Base-by-base conservation (phyloP, 2,888 invertebrate species). In the Tromatobia lineatoria region DNA sequence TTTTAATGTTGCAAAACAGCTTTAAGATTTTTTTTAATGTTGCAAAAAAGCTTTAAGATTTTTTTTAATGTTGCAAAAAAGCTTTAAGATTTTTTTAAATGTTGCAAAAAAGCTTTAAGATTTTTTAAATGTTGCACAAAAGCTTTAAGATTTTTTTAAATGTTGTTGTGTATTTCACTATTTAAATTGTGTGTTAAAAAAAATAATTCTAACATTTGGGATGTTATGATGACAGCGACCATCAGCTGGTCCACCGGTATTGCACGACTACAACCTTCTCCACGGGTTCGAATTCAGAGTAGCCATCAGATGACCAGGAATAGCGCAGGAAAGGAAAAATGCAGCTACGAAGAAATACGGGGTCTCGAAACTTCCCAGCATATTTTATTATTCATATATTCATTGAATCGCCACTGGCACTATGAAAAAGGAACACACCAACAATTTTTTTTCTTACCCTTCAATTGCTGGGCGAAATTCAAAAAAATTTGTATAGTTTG, bases 351-450 rank as follows among this genome's bases (percentile, higher is more conserved):
- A 38, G 38, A 29, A 52, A 52, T 10, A 29, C 0, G 18, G n/a
- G 13, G 52, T 13, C 69, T 47, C 50, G 34, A 54, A n/a, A 20
- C 1, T 54, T 38, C 8, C 34, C 34, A 13, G 18, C 38, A 47
- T 38, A 18, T 59, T 74, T 61, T 15, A 74, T 61, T 74, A 74
- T 74, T 74, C 47, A 61, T 74, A 11, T 47, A 61, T 61, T 74
- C 61, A 59, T 59, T 45, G 57, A 25, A 18, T 11, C 25, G 59
- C 13, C 45, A 57, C 25, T 38, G 66, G 66, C 38, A 8, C 38
- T 42, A 64, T 38, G 11, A 18, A 8, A 15, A 15, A 25, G 11
- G 23, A 64, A 38, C 38, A 64, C 64, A 20, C 7, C n/a, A n/a
- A n/a, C n/a, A n/a, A n/a, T 20, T 23, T 45, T 23, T 66, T 47